These are phyloP conservation scores for Heliconius congener DNA, from an alignment of 1,140 invertebrate species.

Conservation along the genomic window DNA sequence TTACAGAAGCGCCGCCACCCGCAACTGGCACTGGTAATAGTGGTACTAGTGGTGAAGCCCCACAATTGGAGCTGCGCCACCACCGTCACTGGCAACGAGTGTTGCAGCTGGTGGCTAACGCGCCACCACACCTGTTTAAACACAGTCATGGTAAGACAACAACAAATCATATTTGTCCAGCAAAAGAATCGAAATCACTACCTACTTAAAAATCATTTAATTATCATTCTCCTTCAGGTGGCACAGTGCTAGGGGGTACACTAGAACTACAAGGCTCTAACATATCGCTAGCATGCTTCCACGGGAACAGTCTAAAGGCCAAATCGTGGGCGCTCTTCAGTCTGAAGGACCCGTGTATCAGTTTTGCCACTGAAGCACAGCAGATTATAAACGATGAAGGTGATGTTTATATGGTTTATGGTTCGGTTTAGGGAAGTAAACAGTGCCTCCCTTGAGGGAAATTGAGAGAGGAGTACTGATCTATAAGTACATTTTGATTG, in stretches of 20 bases:
- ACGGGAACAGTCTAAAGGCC: conserved; percentile 97
- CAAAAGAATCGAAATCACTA: too few species aligned
- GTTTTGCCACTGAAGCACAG: conserved; percentile 97
- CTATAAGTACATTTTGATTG: too few species aligned
- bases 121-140: conserved; percentile 89
- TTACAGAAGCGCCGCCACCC: conserved; percentile 81
- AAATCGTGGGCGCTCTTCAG: conserved; percentile 98
- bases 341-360: conserved; percentile 95
- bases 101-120: conserved; percentile 85
- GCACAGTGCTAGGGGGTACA: conserved; percentile 95
- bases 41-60: conserved; percentile 79
- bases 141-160: conserved; percentile 78
- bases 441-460: neutral
- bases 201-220: neutral
- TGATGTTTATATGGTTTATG: conserved; percentile 46
- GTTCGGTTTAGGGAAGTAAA: neutral
- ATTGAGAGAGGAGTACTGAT: too few species aligned
- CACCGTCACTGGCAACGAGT: conserved; percentile 96
- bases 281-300: conserved; percentile 97
- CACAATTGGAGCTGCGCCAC: conserved; percentile 84
- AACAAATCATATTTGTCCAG: too few species aligned
- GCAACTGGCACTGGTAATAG: conserved; percentile 79
- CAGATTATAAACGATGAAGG: conserved; percentile 87
- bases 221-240: conserved; percentile 56
- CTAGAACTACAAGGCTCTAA: conserved; percentile 95